Evolutionary conservation across 2,888 invertebrate genomes (phyloP).

Genomic region (Agrochola macilenta): DNA sequence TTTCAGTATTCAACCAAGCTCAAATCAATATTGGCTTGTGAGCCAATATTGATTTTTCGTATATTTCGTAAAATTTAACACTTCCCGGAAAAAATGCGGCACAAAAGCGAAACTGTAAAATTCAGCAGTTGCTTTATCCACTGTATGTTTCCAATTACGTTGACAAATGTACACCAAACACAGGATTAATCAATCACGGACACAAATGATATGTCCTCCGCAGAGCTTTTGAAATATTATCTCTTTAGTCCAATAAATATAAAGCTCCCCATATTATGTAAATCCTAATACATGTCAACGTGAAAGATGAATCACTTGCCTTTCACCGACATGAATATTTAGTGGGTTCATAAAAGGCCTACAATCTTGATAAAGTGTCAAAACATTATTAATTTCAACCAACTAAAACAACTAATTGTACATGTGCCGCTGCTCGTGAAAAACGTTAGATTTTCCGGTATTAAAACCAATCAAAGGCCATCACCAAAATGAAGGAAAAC

Average conservation of each 20-base stretch:
- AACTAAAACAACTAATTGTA: not conserved
- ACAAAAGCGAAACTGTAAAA: conserved; percentile 10
- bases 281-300: conserved; percentile 61
- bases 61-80: not conserved
- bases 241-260: conserved; percentile 57
- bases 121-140: conserved; percentile 21
- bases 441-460: not conserved
- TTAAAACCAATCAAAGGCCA: not conserved
- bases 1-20: not conserved
- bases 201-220: conserved; percentile 56
- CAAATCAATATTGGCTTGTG: conserved; percentile 2
- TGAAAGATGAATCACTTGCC: conserved; percentile 50
- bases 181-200: conserved; percentile 65
- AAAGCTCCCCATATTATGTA: conserved; percentile 55
- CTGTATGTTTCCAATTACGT: conserved; percentile 50
- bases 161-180: conserved; percentile 58
- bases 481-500: not conserved
- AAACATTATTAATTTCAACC: conserved; percentile 1
- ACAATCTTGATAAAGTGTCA: not conserved
- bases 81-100: not conserved
- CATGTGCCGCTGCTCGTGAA: not conserved
- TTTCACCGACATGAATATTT: conserved; percentile 36
- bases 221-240: conserved; percentile 60
- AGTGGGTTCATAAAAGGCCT: not conserved
- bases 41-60: too few relatives aligned